A percentile compares a stretch with the other conserved stretches of the same genome.
Evolutionary conservation across 2,113 vertebrate species (phyloP).

Genomic region (Hemibagrus wyckioides): DNA sequence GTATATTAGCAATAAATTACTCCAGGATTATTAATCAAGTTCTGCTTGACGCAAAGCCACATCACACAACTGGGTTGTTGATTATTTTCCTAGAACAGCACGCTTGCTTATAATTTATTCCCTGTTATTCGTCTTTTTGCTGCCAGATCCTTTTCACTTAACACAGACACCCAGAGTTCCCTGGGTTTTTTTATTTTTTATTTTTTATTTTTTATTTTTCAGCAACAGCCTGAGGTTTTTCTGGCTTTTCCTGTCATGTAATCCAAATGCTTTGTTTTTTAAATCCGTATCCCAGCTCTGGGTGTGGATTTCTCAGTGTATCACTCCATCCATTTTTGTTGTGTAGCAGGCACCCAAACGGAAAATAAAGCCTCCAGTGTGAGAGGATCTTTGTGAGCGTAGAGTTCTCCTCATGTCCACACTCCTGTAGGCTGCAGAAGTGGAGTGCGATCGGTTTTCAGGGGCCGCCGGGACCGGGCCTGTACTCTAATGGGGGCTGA

Average conservation of each 20-base stretch:
- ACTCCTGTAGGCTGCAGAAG: slow-evolving; percentile 17
- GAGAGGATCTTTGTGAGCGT: slow-evolving; percentile 35
- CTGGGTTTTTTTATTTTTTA: background rate
- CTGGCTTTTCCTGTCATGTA: slow-evolving; percentile 19
- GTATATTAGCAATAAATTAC: background rate
- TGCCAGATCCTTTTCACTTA: slow-evolving; percentile 44
- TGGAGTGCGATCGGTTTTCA: slow-evolving; percentile 59
- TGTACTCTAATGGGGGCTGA: slow-evolving; percentile 69
- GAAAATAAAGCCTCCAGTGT: slow-evolving; percentile 22
- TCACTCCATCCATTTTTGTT: slow-evolving; percentile 31
- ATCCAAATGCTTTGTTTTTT: slow-evolving; percentile 23
- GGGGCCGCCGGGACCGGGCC: slow-evolving; percentile 57
- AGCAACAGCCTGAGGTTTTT: slow-evolving; percentile 26
- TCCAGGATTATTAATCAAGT: slow-evolving; percentile 8
- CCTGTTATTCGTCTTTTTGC: slow-evolving; percentile 38
- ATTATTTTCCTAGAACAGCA: slow-evolving; percentile 21
- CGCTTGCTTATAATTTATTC: background rate
- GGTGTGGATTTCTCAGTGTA: slow-evolving; percentile 8
- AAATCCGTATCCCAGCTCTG: slow-evolving; percentile 22
- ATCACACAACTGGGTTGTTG: background rate
- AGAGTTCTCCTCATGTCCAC: slow-evolving; percentile 11
- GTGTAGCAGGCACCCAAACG: slow-evolving; percentile 19
- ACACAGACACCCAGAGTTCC: slow-evolving; percentile 18
- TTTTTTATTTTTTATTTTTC: background rate
- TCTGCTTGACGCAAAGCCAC: background rate